phyloP scores from a whole-genome alignment of 2,113 vertebrate genomes.

The Gulo gulo region DNA sequence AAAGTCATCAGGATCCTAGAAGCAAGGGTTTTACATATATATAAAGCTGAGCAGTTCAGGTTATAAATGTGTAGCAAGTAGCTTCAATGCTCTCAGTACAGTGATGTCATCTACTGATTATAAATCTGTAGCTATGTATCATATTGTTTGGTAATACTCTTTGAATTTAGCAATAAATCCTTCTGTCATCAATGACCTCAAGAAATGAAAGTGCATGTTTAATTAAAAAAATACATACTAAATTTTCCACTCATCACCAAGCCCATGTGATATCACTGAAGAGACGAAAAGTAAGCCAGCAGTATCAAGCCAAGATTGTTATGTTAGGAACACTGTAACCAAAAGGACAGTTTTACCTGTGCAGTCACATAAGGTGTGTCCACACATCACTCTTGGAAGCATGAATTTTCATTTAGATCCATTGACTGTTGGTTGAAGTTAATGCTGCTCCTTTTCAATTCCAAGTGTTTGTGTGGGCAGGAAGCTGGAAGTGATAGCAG shows the following conservation, averaged over 20 bases:
- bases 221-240: neutral
- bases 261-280: neutral
- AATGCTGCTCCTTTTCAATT: slow-evolving; percentile 14
- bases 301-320: slow-evolving; percentile 5
- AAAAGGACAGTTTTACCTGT: neutral
- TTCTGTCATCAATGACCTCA: neutral
- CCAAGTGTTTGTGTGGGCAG: neutral
- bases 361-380: neutral
- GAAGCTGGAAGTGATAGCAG: neutral
- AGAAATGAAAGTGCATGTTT: neutral
- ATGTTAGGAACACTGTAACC: neutral
- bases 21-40: neutral
- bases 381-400: neutral
- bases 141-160: neutral
- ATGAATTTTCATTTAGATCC: slow-evolving; percentile 43
- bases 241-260: neutral
- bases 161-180: neutral
- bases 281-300: neutral
- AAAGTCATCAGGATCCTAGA: neutral
- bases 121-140: neutral
- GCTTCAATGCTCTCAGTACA: neutral
- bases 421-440: neutral
- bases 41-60: neutral
- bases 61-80: neutral
- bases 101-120: neutral